Conservation (phyloP, 2,888 invertebrate genomes). For the Zhengitettix transpicula region DNA sequence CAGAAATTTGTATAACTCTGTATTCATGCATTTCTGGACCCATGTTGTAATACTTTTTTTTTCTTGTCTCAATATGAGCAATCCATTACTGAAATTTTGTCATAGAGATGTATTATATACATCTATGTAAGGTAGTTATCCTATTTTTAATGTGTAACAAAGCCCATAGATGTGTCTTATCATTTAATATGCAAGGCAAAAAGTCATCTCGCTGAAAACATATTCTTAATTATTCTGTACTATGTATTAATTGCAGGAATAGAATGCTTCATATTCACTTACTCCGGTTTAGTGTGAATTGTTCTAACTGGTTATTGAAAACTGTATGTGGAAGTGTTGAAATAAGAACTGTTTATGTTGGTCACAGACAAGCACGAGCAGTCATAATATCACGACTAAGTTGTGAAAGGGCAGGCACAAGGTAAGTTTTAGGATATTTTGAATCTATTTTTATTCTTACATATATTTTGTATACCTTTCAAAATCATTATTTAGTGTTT, state of each 20-base stretch:
- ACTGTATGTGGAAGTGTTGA: conserved; percentile 96
- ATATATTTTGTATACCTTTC: too few species aligned
- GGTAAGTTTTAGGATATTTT: conserved; percentile 24
- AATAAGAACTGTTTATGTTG: conserved; percentile 95
- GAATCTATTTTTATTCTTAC: too few species aligned
- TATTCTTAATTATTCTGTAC: too few species aligned
- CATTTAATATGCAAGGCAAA: neutral
- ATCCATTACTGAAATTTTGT: too few species aligned
- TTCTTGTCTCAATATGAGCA: too few species aligned
- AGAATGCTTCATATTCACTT: conserved; percentile 88
- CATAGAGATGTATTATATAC: too few species aligned
- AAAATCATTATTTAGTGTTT: too few species aligned
- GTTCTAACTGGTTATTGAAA: conserved; percentile 80
- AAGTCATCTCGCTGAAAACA: too few species aligned
- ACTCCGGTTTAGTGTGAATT: conserved; percentile 79
- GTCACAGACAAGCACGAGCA: conserved; percentile 82
- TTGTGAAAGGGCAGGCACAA: conserved; percentile 93
- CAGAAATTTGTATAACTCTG: too few species aligned
- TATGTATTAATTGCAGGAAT: conserved; percentile 42
- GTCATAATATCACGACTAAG: conserved; percentile 91
- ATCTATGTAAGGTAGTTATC: too few species aligned
- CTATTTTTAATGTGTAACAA: neutral
- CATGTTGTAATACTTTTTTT: too few species aligned
- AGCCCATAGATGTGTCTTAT: neutral
- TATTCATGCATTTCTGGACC: too few species aligned